These are phyloP conservation scores for Oreotragus oreotragus DNA, from an alignment of 2,113 vertebrate genomes.

Conservation along the genomic window DNA sequence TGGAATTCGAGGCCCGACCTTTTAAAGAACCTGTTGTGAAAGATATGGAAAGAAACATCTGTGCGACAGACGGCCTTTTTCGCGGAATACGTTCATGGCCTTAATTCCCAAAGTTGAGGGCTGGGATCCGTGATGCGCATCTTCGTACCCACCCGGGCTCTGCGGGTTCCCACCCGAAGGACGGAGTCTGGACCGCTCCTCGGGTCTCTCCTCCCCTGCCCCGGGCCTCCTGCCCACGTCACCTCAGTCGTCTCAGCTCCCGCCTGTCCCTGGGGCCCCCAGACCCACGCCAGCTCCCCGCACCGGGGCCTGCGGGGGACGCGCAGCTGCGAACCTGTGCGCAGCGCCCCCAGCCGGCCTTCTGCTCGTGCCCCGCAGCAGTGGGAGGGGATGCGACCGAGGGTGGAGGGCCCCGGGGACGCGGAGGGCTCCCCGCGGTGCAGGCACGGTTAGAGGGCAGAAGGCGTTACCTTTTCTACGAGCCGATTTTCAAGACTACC, in stretches of 20 bases:
- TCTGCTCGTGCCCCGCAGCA: neutral
- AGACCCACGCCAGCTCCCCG: neutral
- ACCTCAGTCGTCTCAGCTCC: neutral
- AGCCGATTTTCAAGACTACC: neutral
- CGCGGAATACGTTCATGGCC: neutral
- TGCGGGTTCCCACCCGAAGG: too few relatives aligned
- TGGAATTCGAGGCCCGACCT: neutral
- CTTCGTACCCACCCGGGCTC: neutral
- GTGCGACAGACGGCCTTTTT: neutral
- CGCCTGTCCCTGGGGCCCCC: neutral
- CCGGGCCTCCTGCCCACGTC: neutral
- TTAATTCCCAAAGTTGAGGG: neutral
- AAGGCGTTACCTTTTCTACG: neutral
- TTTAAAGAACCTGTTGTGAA: neutral
- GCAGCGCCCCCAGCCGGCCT: too few relatives aligned
- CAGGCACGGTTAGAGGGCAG: neutral
- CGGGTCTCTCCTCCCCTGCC: neutral
- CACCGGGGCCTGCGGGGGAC: too few relatives aligned
- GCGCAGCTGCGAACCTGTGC: neutral
- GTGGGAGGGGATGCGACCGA: neutral
- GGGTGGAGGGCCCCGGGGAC: neutral
- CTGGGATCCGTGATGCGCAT: rapidly evolving
- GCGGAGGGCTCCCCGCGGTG: neutral
- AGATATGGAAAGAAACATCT: neutral
- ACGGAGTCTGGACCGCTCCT: neutral